Conservation (phyloP, 2,113 vertebrate genomes). For the Glaucomys volans region DNA sequence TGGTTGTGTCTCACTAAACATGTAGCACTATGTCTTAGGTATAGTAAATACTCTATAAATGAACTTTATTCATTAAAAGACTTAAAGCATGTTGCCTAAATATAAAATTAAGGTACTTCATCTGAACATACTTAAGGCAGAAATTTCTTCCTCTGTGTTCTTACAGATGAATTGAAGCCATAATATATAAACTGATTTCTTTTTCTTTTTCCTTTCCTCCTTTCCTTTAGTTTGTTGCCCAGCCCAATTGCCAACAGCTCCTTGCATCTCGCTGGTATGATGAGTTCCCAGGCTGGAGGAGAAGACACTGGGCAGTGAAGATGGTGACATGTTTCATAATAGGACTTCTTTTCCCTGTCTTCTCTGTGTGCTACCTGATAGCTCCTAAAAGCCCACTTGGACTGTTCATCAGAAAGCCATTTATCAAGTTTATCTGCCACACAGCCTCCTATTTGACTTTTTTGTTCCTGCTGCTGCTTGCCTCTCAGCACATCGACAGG, state of each 20-base stretch:
- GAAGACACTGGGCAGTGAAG: constrained; percentile 97
- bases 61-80: neutral
- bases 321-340: constrained; percentile 95
- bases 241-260: constrained; percentile 99
- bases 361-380: constrained; percentile 96
- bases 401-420: constrained; percentile 97
- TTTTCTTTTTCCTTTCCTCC: constrained; percentile 66
- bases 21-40: neutral
- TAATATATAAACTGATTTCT: neutral
- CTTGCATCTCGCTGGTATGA: constrained; percentile 98
- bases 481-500: constrained; percentile 95
- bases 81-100: neutral
- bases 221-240: constrained; percentile 94
- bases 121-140: neutral
- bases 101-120: too few relatives aligned
- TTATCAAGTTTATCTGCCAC: constrained; percentile 99
- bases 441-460: constrained; percentile 99
- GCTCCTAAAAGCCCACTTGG: constrained; percentile 95
- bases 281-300: constrained; percentile 97
- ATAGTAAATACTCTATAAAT: neutral
- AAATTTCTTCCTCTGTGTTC: neutral
- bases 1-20: neutral
- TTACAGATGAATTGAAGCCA: neutral
- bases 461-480: constrained; percentile 95
- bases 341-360: constrained; percentile 95